Conservation (phyloP, 1,140 invertebrate species). For the Platyura marginata region DNA sequence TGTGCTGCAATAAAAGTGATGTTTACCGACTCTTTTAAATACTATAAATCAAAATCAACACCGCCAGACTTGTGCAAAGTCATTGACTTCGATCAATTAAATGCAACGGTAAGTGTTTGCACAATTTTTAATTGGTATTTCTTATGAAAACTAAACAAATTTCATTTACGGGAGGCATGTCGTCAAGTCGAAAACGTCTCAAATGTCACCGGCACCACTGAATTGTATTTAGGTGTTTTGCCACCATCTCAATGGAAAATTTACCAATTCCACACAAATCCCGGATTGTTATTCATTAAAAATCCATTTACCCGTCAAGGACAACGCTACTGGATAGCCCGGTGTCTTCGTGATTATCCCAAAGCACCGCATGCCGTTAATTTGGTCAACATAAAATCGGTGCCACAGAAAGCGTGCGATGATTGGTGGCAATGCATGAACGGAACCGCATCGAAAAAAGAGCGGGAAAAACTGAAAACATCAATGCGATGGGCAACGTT, state of each 20-base stretch:
- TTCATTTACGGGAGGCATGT: no score
- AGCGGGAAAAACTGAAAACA: conserved; percentile 24
- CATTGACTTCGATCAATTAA: not conserved
- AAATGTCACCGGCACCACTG: not conserved
- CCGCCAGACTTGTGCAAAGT: conserved; percentile 3
- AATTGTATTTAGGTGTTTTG: conserved; percentile 25
- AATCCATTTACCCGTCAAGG: conserved; percentile 66
- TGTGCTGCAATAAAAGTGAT: conserved; percentile 16
- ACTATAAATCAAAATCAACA: conserved; percentile 33
- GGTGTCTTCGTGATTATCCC: conserved; percentile 59
- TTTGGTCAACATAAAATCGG: conserved; percentile 31
- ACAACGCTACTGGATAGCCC: conserved; percentile 65
- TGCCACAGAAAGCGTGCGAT: conserved; percentile 8
- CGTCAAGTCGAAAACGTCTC: not conserved
- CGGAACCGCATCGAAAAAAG: conserved; percentile 16
- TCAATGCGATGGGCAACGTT: conserved; percentile 81
- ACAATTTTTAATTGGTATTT: not conserved
- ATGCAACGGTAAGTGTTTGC: not conserved
- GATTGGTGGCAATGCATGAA: conserved; percentile 27
- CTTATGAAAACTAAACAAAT: no score
- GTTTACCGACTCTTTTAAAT: conserved; percentile 38
- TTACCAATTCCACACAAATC: conserved; percentile 32
- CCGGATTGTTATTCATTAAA: conserved; percentile 56
- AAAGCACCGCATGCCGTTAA: conserved; percentile 60
- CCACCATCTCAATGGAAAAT: conserved; percentile 32